Evolutionary conservation across 2,797 vertebrate species (phyloP).

Genomic region (Lithobates pipiens): DNA sequence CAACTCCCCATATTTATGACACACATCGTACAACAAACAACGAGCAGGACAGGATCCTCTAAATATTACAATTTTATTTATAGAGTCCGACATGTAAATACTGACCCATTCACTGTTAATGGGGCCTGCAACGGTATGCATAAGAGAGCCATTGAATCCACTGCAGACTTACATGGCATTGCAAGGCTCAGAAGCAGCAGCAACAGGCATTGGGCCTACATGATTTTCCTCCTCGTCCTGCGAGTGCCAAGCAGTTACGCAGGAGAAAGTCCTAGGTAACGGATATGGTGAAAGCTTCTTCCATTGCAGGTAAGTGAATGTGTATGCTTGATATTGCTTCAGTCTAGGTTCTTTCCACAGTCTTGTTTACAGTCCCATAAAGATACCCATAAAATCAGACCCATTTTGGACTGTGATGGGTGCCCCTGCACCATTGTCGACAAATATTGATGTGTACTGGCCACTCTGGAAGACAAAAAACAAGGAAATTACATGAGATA

Average conservation of each 20-base stretch:
- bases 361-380: constrained; percentile 83
- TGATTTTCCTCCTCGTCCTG: constrained; percentile 25
- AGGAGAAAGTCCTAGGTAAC: constrained; percentile 26
- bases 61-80: constrained; percentile 31
- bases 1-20: constrained; percentile 3
- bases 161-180: constrained; percentile 12
- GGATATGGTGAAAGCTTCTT: constrained; percentile 39
- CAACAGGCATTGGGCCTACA: constrained; percentile 13
- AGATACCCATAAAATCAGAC: constrained; percentile 92
- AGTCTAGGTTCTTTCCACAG: not conserved
- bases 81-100: constrained; percentile 42
- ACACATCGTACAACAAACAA: constrained; percentile 2
- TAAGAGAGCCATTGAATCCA: not conserved
- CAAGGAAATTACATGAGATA: no score
- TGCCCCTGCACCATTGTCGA: constrained; percentile 90
- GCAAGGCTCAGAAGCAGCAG: constrained; percentile 29
- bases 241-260: constrained; percentile 28
- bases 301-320: constrained; percentile 44
- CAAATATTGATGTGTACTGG: constrained; percentile 94
- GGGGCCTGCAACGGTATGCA: constrained; percentile 24
- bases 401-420: constrained; percentile 89
- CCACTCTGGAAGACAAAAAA: constrained; percentile 78
- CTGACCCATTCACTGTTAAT: constrained; percentile 14
- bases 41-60: not conserved
- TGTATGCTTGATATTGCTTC: constrained; percentile 5